Percentiles rank a stretch among this genome's conserved stretches.
phyloP scores from a whole-genome alignment of 2,888 invertebrate species.

The Pocota personata region DNA sequence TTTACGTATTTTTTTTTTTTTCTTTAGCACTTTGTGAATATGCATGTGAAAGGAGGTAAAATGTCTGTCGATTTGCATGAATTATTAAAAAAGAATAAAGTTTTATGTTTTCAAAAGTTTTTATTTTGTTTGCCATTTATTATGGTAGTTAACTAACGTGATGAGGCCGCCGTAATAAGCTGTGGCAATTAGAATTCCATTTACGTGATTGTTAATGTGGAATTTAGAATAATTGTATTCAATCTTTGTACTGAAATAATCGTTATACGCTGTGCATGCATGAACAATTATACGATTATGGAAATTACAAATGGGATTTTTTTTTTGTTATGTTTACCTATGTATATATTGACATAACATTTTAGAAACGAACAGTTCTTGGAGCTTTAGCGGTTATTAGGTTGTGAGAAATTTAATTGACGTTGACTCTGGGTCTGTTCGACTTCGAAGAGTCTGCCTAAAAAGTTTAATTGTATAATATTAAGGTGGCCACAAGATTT shows the following conservation, averaged over 20 bases:
- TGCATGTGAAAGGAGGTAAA: neutral
- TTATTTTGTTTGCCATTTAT: neutral
- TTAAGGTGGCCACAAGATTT: no score
- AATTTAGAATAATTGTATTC: neutral
- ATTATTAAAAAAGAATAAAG: slow-evolving; percentile 28
- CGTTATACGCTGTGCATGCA: neutral
- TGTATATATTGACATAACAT: neutral
- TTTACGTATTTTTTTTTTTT: slow-evolving; percentile 12
- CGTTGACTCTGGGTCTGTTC: neutral
- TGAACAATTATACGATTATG: slow-evolving; percentile 10
- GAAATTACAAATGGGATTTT: slow-evolving; percentile 7
- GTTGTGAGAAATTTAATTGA: neutral
- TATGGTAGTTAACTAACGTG: neutral
- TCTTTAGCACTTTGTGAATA: slow-evolving; percentile 4
- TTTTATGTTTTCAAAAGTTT: slow-evolving; percentile 2
- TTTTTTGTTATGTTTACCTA: neutral
- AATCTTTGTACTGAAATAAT: neutral
- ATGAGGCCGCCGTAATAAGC: neutral
- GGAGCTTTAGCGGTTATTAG: neutral
- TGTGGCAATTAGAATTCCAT: slow-evolving; percentile 18
- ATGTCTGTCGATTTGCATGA: slow-evolving; percentile 45
- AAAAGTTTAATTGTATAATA: no score
- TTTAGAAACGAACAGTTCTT: slow-evolving; percentile 5
- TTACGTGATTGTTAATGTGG: slow-evolving; percentile 13
- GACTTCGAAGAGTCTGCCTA: no score